phyloP scores from a whole-genome alignment of 2,113 vertebrate genomes.

The Saiga tatarica region DNA sequence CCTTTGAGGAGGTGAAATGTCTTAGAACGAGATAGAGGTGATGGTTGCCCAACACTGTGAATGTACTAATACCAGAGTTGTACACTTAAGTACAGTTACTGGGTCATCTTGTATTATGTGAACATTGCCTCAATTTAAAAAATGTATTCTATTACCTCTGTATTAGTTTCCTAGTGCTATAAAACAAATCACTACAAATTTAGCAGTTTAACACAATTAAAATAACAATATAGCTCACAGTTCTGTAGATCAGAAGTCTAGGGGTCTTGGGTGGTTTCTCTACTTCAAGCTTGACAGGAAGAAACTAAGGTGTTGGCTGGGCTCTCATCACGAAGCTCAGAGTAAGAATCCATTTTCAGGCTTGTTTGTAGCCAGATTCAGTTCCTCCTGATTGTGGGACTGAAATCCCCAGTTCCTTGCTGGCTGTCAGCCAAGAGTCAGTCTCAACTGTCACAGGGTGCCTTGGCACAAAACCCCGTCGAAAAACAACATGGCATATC shows the following conservation, averaged over 20 bases:
- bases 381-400: neutral
- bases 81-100: neutral
- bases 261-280: neutral
- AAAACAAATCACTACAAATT: neutral
- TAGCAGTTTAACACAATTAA: neutral
- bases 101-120: neutral
- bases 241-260: neutral
- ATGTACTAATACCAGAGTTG: neutral
- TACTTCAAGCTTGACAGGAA: neutral
- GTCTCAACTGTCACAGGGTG: neutral
- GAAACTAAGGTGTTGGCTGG: neutral
- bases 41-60: neutral
- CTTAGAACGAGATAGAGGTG: neutral
- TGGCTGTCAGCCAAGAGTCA: neutral
- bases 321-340: neutral
- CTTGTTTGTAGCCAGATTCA: neutral
- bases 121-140: constrained; percentile 1
- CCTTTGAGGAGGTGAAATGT: neutral
- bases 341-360: neutral
- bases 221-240: neutral
- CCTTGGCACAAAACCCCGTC: neutral
- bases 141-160: neutral
- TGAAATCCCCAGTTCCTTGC: neutral
- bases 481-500: neutral
- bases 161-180: neutral